A percentile compares a stretch with the other conserved stretches of the same genome.
phyloP scores from a whole-genome alignment of 1,140 invertebrate genomes.

The Leptopilina clavipes region DNA sequence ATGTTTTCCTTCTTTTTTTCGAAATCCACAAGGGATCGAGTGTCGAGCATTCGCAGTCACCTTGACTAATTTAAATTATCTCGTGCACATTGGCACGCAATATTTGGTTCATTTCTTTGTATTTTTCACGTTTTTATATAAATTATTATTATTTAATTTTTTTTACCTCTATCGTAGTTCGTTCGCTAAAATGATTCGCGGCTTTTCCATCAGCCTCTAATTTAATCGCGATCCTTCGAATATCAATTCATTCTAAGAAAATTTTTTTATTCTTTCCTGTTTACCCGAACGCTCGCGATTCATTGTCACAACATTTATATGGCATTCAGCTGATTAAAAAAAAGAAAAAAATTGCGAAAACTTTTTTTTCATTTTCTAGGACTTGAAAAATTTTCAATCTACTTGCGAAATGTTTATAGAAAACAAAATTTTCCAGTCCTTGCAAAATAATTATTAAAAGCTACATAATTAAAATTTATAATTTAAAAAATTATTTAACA shows the following conservation, averaged over 20 bases:
- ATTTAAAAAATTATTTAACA: constrained; percentile 42
- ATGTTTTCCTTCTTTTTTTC: not conserved
- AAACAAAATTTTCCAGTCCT: not conserved
- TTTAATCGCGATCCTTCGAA: not conserved
- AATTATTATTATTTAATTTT: constrained; percentile 4
- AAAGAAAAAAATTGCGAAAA: not conserved
- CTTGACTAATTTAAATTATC: constrained; percentile 58
- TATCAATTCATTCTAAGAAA: not conserved
- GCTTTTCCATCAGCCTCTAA: not conserved
- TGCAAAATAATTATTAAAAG: too few species aligned
- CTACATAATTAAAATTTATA: constrained; percentile 30
- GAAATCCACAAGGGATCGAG: constrained; percentile 6
- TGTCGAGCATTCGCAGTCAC: constrained; percentile 33
- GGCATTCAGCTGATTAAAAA: constrained; percentile 1
- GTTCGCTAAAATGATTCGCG: constrained; percentile 12
- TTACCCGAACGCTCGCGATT: not conserved
- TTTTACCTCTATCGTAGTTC: constrained; percentile 26
- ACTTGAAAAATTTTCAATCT: too few species aligned
- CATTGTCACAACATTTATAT: not conserved
- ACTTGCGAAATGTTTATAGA: constrained; percentile 48
- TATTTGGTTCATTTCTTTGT: constrained; percentile 60
- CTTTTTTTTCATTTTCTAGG: not conserved
- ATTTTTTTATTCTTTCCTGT: not conserved
- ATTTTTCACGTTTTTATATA: constrained; percentile 38
- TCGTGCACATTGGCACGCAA: constrained; percentile 64